Evolutionary conservation across 1,140 invertebrate species (phyloP), one percentile per base, ranked within the genome.

Genomic region (Apolygus lucorum): DNA sequence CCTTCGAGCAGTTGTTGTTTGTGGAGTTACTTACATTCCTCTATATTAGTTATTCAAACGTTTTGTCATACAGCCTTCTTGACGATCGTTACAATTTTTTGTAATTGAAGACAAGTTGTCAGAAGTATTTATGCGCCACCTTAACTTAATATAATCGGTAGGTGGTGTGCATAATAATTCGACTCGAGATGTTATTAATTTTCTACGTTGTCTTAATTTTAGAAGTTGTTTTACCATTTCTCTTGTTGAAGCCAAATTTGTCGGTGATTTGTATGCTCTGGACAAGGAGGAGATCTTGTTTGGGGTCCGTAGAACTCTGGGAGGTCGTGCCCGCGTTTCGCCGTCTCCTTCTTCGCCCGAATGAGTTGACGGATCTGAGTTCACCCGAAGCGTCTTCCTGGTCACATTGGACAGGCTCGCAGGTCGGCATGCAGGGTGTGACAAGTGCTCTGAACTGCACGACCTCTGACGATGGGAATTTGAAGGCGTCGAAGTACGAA

Each of bases 401-500:
- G 63, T 92, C 88, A 76, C 93, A 95, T 75, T 91, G 88, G 0
- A 93, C 91, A 0, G 94, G 93, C 78, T 94, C 92, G 77, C 93
- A 96, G 27, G 86, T 86, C 1, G 92, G 92, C 87, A 96, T 90
- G 76, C 94, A 96, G 0, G 94, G 94, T 1, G 93, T 95, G 0
- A 96, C 93, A 73, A 96, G 77, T 1, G 93, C 94, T 63, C 93
- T 86, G 86, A 96, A 96, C 79, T 96, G 93, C 0, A 96, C 94
- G 13, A 95, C 88, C 78, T 95, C 93, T 0, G 92, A 95, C 17
- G 92, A 93, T 0, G 94, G 93, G 82, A 96, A 96, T 78, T 96
- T 95, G 85, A 96, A 96, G 11, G 94, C 94, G 77, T 96, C 93
- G 79, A 96, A 96, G 77, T 93, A 89, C 4, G 92, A 93, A n/a